Percentiles rank a stretch among this genome's conserved stretches.
Conservation (phyloP, 2,113 vertebrate species). For the Podarcis raffonei region DNA sequence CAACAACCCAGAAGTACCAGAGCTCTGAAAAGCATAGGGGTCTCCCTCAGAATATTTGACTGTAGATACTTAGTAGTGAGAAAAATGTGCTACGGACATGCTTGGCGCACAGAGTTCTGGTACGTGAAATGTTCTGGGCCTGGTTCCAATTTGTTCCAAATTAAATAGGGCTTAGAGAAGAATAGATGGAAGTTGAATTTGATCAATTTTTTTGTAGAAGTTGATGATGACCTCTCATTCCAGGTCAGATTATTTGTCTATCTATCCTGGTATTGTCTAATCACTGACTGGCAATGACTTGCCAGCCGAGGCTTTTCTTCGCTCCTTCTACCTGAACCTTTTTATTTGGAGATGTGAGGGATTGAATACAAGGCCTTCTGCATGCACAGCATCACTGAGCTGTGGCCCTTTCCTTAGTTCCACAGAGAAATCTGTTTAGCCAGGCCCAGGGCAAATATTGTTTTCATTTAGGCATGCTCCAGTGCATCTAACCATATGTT, state of each 20-base stretch:
- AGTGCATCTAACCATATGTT: neutral
- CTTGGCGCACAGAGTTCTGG: neutral
- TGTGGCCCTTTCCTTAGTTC: neutral
- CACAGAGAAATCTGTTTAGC: slow-evolving; percentile 16
- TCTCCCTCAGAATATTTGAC: neutral
- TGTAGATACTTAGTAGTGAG: neutral
- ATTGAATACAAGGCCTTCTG: neutral
- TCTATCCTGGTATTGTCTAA: neutral
- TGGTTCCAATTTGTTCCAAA: neutral
- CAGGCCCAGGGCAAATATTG: slow-evolving; percentile 38
- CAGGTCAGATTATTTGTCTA: neutral
- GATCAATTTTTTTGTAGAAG: neutral
- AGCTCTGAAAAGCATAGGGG: neutral
- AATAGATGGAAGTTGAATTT: neutral
- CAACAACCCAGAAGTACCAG: neutral
- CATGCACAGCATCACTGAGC: neutral
- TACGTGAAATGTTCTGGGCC: neutral
- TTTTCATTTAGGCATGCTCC: neutral
- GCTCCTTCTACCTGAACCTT: neutral
- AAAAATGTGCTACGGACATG: neutral
- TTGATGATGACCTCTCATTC: neutral
- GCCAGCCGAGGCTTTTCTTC: neutral
- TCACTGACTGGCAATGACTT: neutral
- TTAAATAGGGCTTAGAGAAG: neutral
- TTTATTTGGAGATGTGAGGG: neutral